These are phyloP conservation scores for Melipona quadrifasciata DNA, from an alignment of 1,140 invertebrate species.

Conservation along the genomic window DNA sequence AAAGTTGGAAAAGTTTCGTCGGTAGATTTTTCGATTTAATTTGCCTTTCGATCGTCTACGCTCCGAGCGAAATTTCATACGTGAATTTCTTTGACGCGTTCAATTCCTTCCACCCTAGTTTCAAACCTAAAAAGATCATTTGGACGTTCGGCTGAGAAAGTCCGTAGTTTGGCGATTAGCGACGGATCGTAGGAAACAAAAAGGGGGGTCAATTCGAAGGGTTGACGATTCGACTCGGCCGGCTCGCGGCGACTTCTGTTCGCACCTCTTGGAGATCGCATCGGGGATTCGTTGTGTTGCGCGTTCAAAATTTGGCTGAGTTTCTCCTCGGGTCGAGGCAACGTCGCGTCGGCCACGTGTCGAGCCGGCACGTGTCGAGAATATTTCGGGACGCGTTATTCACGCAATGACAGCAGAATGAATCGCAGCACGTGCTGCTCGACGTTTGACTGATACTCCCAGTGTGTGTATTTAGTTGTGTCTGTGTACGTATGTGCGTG, in stretches of 20 bases:
- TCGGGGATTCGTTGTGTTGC: background rate
- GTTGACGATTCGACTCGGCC: constrained; percentile 6
- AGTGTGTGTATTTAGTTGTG: constrained; percentile 19
- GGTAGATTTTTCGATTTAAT: no score
- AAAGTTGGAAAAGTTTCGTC: no score
- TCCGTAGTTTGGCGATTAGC: background rate
- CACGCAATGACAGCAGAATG: constrained; percentile 79
- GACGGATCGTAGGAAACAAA: background rate
- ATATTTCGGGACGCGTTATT: constrained; percentile 78
- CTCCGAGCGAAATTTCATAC: no score
- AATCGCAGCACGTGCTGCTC: constrained; percentile 78
- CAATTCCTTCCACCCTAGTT: no score
- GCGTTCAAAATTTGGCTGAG: background rate
- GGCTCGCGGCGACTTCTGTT: constrained; percentile 14
- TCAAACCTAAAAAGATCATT: no score
- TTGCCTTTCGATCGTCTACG: no score
- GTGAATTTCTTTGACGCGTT: no score
- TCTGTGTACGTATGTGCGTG: constrained; percentile 19
- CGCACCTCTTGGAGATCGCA: constrained; percentile 17
- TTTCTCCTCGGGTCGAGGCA: constrained; percentile 20
- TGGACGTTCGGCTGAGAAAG: no score
- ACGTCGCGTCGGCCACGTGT: constrained; percentile 55
- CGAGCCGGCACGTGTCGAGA: constrained; percentile 63
- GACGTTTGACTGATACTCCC: constrained; percentile 78
- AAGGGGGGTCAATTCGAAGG: background rate